Conservation (phyloP, 2,888 invertebrate species). For the Drosophila suboccidentalis region DNA sequence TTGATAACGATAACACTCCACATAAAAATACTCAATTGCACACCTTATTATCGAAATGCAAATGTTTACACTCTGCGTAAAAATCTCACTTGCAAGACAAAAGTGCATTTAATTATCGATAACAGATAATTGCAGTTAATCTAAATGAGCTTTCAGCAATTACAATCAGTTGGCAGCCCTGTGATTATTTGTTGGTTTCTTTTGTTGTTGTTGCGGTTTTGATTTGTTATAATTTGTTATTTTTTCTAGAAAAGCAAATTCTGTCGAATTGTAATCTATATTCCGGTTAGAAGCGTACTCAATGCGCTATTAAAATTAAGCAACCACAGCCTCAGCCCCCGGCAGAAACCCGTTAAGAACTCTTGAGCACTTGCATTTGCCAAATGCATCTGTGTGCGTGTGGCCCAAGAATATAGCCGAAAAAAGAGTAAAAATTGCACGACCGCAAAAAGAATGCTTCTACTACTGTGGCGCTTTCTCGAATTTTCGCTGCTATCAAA, state of each 20-base stretch:
- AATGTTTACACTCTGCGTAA: no score
- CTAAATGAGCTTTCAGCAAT: slow-evolving; percentile 7
- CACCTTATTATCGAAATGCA: no score
- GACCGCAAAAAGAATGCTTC: slow-evolving; percentile 35
- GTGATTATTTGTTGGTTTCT: slow-evolving; percentile 62
- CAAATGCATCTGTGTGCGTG: slow-evolving; percentile 35
- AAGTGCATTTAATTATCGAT: slow-evolving; percentile 25
- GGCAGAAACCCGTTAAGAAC: slow-evolving; percentile 1
- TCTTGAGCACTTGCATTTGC: neutral
- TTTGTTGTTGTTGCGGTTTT: slow-evolving; percentile 67
- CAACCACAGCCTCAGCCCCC: neutral
- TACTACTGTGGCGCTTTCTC: slow-evolving; percentile 42
- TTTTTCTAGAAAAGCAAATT: slow-evolving; percentile 50
- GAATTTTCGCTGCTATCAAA: slow-evolving; percentile 53
- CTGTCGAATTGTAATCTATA: slow-evolving; percentile 41
- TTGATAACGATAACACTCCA: no score
- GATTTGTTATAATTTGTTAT: slow-evolving; percentile 68
- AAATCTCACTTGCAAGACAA: neutral
- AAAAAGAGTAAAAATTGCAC: slow-evolving; percentile 17
- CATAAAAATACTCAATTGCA: no score
- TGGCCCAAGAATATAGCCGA: slow-evolving; percentile 4
- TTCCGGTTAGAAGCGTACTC: slow-evolving; percentile 28
- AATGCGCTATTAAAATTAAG: slow-evolving; percentile 18
- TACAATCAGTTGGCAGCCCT: slow-evolving; percentile 53
- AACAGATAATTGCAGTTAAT: slow-evolving; percentile 4